phyloP scores from a whole-genome alignment of 2,888 invertebrate species.

The Dynastes maya region DNA sequence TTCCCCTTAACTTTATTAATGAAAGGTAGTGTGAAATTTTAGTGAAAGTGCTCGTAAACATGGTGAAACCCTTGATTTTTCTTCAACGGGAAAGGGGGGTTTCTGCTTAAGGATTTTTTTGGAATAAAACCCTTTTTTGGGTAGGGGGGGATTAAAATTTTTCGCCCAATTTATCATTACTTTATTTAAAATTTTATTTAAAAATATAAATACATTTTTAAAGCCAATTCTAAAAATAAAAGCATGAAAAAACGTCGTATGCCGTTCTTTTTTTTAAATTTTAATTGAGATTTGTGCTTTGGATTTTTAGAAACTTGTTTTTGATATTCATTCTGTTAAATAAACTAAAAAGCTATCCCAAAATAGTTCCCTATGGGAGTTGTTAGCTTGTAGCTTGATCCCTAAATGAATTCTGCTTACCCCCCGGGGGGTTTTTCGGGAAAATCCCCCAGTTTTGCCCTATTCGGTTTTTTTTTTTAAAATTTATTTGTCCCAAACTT shows the following conservation, averaged over 20 bases:
- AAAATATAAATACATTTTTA: neutral
- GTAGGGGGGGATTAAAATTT: constrained; percentile 67
- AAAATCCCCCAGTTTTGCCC: constrained; percentile 24
- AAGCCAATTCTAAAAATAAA: no score
- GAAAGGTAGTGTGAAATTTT: constrained; percentile 62
- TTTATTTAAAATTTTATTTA: no score
- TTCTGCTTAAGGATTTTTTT: constrained; percentile 53
- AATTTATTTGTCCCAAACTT: no score
- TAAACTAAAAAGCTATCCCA: neutral
- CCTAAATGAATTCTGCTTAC: constrained; percentile 27
- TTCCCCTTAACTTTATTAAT: constrained; percentile 62
- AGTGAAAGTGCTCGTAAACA: constrained; percentile 58
- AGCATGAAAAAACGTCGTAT: neutral
- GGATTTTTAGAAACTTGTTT: neutral
- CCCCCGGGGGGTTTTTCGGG: constrained; percentile 23
- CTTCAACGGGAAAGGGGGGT: constrained; percentile 63
- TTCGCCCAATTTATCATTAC: constrained; percentile 47
- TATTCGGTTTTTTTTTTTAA: neutral
- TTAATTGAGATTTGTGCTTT: neutral
- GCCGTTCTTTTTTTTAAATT: neutral
- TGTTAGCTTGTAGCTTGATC: neutral
- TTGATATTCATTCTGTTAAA: neutral
- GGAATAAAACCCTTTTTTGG: constrained; percentile 61
- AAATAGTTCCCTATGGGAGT: constrained; percentile 4
- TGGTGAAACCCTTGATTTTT: constrained; percentile 67